Conservation (phyloP, 2,797 vertebrate species). For the Amphiprion clarkii region DNA sequence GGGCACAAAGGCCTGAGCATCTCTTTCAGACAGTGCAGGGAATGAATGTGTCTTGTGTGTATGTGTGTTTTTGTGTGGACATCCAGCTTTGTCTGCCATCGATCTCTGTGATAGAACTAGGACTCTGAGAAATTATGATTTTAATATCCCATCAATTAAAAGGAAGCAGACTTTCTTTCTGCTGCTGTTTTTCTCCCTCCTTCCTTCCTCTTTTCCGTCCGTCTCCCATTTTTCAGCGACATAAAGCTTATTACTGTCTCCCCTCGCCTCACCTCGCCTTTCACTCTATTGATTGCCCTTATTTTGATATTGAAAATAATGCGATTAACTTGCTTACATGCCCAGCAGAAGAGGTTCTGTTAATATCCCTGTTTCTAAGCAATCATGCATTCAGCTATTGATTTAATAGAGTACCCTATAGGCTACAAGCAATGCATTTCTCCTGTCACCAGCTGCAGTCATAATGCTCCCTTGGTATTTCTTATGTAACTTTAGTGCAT, state of each 20-base stretch:
- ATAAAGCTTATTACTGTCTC: constrained; percentile 46
- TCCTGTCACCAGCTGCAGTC: constrained; percentile 24
- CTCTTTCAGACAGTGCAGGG: constrained; percentile 17
- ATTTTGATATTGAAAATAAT: constrained; percentile 63
- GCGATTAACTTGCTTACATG: constrained; percentile 47
- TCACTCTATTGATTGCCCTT: constrained; percentile 58
- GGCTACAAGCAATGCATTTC: constrained; percentile 5
- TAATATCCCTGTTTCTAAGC: constrained; percentile 38
- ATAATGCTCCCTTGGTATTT: constrained; percentile 19
- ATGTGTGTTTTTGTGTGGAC: constrained; percentile 15
- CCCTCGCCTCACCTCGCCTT: constrained; percentile 30
- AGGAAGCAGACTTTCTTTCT: constrained; percentile 45
- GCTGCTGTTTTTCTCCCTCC: constrained; percentile 40
- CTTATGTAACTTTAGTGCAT: constrained; percentile 46
- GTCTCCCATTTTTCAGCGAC: constrained; percentile 48
- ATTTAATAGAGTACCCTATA: constrained; percentile 31
- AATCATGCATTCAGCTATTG: constrained; percentile 32
- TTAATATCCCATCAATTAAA: constrained; percentile 81
- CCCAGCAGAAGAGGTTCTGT: constrained; percentile 22
- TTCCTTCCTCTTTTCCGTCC: constrained; percentile 39
- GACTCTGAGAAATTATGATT: constrained; percentile 77
- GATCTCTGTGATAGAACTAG: constrained; percentile 75
- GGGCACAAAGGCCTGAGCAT: constrained; percentile 44
- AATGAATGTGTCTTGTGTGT: constrained; percentile 26
- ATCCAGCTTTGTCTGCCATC: constrained; percentile 47